Base-by-base conservation (phyloP, 2,888 invertebrate species). In the Amitus sp. region DNA sequence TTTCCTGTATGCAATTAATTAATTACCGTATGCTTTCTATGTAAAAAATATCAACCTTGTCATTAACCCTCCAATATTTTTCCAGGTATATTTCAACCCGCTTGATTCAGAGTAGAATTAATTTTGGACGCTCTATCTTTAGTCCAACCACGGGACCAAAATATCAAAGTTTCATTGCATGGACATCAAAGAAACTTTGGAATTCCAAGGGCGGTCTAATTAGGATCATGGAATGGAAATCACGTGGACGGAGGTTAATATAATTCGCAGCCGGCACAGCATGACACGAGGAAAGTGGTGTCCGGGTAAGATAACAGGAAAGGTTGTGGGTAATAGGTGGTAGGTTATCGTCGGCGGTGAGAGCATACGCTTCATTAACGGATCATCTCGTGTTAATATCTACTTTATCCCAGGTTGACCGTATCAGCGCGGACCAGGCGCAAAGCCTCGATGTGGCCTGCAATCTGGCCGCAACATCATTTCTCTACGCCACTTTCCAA, bases 311-410 rank as follows among this genome's bases (percentile, higher is more conserved):
- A 78, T 76, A 77, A 78, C 79, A 76, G 74, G 74, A 77, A 79
- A 76, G 77, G 80, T 75, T 80, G 76, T 73, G 77, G 76, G 78
- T 79, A 79, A 79, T 80, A 78, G 79, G 76, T 71, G 76, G 74
- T 72, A 73, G 72, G 70, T 73, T 71, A 66, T 65, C 65, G 60
- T 43, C 49, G 57, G 68, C 62, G 69, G 69, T 68, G 62, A 66
- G 78, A 80, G 81, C 81, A 82, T 82, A 82, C 81, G 81, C 80
- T 82, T 82, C 81, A 82, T 82, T 82, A 82, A 82, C 80, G 82
- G 81, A 82, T 82, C 79, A 82, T 82, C 81, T 81, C 81, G 78
- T 82, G 82, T 82, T 81, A 82, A 82, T 82, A 81, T 82, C 81
- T 82, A 81, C 80, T 82, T 82, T 82, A 82, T 82, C 80, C 78